Evolutionary conservation across 2,113 vertebrate species (phyloP).

Genomic region (Myotis brandtii): DNA sequence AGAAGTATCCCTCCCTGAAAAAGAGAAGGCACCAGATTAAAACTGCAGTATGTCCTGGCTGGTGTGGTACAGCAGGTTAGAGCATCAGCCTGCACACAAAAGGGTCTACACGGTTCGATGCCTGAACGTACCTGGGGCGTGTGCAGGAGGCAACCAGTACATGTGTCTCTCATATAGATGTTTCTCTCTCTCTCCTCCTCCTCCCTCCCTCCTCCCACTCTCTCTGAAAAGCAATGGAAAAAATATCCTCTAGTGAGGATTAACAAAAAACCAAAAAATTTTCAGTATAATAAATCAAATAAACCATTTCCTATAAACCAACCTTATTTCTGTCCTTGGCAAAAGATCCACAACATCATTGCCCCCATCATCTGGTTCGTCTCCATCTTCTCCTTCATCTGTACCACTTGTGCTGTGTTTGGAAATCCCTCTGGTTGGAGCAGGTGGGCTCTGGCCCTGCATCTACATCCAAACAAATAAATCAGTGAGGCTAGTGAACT

Average conservation of each 20-base stretch:
- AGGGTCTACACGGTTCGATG: no score
- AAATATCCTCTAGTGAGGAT: no score
- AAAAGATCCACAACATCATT: slow-evolving; percentile 95
- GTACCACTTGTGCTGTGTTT: slow-evolving; percentile 84
- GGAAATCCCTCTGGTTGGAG: slow-evolving; percentile 88
- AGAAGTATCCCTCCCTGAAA: slow-evolving; percentile 2
- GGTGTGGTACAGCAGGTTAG: no score
- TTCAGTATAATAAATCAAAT: neutral
- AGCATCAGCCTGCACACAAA: no score
- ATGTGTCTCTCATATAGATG: no score
- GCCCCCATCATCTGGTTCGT: slow-evolving; percentile 89
- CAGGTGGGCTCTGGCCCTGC: slow-evolving; percentile 94
- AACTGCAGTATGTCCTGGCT: no score
- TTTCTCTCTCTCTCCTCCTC: no score
- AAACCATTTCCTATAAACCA: slow-evolving; percentile 60
- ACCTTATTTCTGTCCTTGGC: slow-evolving; percentile 95
- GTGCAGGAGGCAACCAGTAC: no score
- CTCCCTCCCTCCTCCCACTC: no score
- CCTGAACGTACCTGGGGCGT: no score
- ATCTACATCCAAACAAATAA: slow-evolving; percentile 86
- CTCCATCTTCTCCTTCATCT: slow-evolving; percentile 90
- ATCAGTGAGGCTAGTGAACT: slow-evolving; percentile 39
- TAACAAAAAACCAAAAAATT: no score
- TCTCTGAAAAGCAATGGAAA: no score
- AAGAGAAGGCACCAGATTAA: neutral